Percentiles rank a stretch among this genome's conserved stretches.
Conservation (phyloP, 2,113 vertebrate genomes). For the Chloropsis hardwickii region DNA sequence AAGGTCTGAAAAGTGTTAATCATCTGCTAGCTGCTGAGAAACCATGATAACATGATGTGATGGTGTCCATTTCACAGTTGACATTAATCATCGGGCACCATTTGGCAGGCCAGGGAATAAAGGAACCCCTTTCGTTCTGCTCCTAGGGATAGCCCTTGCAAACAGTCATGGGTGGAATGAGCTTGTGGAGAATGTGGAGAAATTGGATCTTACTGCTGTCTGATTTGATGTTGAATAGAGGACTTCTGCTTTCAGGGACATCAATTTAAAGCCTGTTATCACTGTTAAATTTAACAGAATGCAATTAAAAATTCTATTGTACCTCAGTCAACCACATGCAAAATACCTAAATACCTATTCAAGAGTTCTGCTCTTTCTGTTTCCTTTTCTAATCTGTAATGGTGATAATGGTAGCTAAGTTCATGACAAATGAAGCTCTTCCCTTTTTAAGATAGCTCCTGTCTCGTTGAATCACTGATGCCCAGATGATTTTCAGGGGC, state of each 20-base stretch:
- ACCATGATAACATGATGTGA: not conserved
- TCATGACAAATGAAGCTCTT: constrained; percentile 32
- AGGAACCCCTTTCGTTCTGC: not conserved
- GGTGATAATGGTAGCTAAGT: constrained; percentile 8
- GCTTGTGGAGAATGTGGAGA: not conserved
- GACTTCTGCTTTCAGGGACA: not conserved
- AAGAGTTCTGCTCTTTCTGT: not conserved
- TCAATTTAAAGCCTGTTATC: not conserved
- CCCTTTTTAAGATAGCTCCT: not conserved
- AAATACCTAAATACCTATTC: constrained; percentile 4
- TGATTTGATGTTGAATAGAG: not conserved
- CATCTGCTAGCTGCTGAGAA: not conserved
- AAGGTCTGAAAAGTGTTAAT: constrained; percentile 3
- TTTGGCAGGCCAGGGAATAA: not conserved
- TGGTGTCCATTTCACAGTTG: not conserved
- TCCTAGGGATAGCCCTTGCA: not conserved
- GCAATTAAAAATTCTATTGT: constrained; percentile 19
- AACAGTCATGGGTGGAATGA: not conserved
- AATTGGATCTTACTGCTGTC: not conserved
- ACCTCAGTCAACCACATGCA: not conserved
- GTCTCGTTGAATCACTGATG: not conserved
- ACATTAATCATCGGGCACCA: not conserved
- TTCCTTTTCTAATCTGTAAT: not conserved
- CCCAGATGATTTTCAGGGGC: constrained; percentile 7
- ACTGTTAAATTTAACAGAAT: constrained; percentile 24